Percentiles rank a stretch among this genome's conserved stretches.
These are phyloP conservation scores for Coregonus clupeaformis DNA, from an alignment of 2,113 vertebrate genomes.

Conservation along the genomic window DNA sequence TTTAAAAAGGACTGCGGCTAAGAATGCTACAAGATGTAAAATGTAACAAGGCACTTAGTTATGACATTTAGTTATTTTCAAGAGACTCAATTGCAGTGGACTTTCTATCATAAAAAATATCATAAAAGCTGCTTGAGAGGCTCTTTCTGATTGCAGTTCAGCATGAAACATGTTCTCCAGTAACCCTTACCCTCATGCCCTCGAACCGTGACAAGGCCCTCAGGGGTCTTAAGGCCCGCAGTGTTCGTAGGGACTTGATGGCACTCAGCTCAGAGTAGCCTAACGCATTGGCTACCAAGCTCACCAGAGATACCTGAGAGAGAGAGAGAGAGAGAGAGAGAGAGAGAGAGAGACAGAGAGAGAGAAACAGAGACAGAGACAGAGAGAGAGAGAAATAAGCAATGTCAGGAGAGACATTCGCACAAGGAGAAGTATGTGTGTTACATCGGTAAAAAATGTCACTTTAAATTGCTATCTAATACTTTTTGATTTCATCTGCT, in stretches of 20 bases:
- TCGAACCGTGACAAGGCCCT: constrained; percentile 97
- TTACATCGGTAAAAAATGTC: not conserved
- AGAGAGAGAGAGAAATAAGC: not conserved
- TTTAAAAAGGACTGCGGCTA: not conserved
- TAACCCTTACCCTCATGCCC: constrained; percentile 95
- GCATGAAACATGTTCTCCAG: not conserved
- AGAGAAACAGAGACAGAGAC: not conserved
- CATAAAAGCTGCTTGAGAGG: not conserved
- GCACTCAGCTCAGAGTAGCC: constrained; percentile 93
- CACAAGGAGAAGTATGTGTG: not conserved
- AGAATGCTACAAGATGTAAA: not conserved
- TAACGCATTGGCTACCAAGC: constrained; percentile 91
- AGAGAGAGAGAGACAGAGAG: not conserved
- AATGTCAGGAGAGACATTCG: not conserved
- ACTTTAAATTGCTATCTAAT: not conserved
- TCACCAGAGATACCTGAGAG: constrained; percentile 91
- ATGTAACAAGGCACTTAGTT: not conserved
- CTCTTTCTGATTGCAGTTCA: not conserved
- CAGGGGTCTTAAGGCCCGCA: constrained; percentile 92
- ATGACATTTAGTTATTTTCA: not conserved
- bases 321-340: not conserved
- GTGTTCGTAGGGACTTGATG: constrained; percentile 95
- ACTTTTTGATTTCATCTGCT: not conserved
- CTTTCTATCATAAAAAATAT: not conserved
- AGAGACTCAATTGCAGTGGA: not conserved